Conservation (phyloP, 2,113 vertebrate genomes). For the Sinocyclocheilus rhinocerous region DNA sequence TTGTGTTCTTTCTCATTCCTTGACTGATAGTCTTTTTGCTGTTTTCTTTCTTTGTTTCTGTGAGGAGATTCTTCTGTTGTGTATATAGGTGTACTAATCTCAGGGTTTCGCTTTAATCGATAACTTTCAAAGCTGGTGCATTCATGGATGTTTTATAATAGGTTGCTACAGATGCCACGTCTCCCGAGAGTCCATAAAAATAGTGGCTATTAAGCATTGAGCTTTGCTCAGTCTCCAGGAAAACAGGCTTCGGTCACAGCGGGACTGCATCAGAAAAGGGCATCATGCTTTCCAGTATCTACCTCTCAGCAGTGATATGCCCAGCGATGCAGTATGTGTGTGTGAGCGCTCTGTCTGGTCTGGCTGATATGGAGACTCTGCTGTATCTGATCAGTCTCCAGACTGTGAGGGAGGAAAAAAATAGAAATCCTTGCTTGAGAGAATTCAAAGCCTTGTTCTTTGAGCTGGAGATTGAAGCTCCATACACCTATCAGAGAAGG, state of each 20-base stretch:
- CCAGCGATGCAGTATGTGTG: slow-evolving; percentile 36
- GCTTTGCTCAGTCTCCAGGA: slow-evolving; percentile 5
- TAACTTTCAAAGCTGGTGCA: slow-evolving; percentile 9
- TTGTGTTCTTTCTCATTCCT: not conserved
- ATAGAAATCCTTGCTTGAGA: not conserved
- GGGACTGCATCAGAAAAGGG: slow-evolving; percentile 31
- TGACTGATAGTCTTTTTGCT: not conserved
- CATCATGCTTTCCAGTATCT: slow-evolving; percentile 30
- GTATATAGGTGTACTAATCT: not conserved
- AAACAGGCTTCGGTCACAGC: slow-evolving; percentile 18
- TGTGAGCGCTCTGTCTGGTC: slow-evolving; percentile 18
- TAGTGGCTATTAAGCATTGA: slow-evolving; percentile 6
- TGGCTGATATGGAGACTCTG: slow-evolving; percentile 37
- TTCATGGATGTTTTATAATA: slow-evolving; percentile 29
- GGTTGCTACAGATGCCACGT: not conserved
- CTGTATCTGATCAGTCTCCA: slow-evolving; percentile 36
- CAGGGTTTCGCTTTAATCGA: not conserved
- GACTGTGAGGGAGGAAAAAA: not conserved
- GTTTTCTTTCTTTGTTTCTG: not conserved
- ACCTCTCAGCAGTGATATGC: slow-evolving; percentile 29
- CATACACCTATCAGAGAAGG: not conserved
- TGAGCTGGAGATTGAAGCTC: not conserved
- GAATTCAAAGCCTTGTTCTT: not conserved
- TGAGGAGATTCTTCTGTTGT: not conserved
- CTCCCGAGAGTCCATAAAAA: slow-evolving; percentile 14